A percentile compares a stretch with the other conserved stretches of the same genome.
phyloP scores from a whole-genome alignment of 2,113 vertebrate species.

The Sinocyclocheilus maitianheensis region DNA sequence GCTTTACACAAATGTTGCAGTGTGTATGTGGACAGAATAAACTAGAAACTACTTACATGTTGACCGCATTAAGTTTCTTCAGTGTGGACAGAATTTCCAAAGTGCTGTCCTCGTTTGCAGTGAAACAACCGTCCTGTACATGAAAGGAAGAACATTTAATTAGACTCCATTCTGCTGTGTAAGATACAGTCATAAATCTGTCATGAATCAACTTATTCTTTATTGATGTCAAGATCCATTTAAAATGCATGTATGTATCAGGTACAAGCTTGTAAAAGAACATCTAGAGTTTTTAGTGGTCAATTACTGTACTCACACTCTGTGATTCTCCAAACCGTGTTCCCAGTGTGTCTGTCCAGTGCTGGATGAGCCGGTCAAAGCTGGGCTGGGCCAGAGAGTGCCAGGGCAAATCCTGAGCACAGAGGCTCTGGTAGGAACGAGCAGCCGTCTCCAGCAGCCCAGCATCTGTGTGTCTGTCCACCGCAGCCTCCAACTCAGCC shows the following conservation, averaged over 20 bases:
- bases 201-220: neutral
- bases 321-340: conserved; percentile 70
- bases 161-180: neutral
- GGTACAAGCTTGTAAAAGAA: neutral
- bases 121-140: conserved; percentile 73
- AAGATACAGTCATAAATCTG: neutral
- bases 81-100: conserved; percentile 70
- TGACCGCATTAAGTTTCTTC: conserved; percentile 82
- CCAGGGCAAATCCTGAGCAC: conserved; percentile 67
- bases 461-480: conserved; percentile 71
- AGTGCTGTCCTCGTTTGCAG: conserved; percentile 66
- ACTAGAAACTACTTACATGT: conserved; percentile 78
- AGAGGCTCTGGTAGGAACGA: conserved; percentile 77
- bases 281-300: neutral
- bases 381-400: conserved; percentile 62
- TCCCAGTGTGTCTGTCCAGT: conserved; percentile 75
- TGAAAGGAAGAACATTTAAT: neutral
- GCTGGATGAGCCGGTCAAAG: conserved; percentile 75
- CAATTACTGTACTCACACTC: conserved; percentile 64
- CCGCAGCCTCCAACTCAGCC: conserved; percentile 72
- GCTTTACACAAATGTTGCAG: too few species aligned
- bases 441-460: conserved; percentile 82
- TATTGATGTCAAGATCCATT: neutral
- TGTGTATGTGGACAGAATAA: neutral
- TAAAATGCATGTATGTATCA: neutral